Evolutionary conservation across 2,888 invertebrate genomes (phyloP).

Genomic region (Lithophane ornitopus): DNA sequence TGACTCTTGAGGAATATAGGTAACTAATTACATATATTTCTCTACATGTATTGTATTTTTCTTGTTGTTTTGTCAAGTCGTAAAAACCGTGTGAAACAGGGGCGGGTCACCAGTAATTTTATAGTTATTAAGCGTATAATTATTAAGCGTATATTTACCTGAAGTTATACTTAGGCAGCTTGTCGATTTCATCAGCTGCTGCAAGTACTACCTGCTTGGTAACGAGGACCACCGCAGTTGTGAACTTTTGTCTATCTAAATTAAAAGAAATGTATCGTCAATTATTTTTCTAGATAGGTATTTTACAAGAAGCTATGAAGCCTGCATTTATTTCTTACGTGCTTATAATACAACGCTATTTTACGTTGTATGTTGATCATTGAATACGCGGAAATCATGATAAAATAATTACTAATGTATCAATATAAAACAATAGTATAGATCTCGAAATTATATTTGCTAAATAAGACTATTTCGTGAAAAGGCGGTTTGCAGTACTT

Average conservation of each 20-base stretch:
- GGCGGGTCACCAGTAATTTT: too few relatives aligned
- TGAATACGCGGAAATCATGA: background rate
- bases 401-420: background rate
- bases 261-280: background rate
- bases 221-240: constrained; percentile 22
- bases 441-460: background rate
- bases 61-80: too few relatives aligned
- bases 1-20: too few relatives aligned
- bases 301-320: background rate
- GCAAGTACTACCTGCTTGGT: constrained; percentile 21
- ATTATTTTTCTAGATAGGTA: background rate
- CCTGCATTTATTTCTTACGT: background rate
- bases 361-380: background rate
- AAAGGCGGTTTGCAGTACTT: background rate
- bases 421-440: background rate
- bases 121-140: too few relatives aligned
- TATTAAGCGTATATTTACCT: constrained; percentile 1
- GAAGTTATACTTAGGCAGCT: constrained; percentile 10
- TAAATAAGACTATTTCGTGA: background rate
- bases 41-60: too few relatives aligned
- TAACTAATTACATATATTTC: too few relatives aligned
- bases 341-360: background rate
- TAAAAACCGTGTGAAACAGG: too few relatives aligned
- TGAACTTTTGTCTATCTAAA: constrained; percentile 12
- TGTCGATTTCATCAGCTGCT: constrained; percentile 17